These are phyloP conservation scores for Sarotherodon lohbergeri DNA, from an alignment of 2,113 vertebrate species.

Conservation along the genomic window DNA sequence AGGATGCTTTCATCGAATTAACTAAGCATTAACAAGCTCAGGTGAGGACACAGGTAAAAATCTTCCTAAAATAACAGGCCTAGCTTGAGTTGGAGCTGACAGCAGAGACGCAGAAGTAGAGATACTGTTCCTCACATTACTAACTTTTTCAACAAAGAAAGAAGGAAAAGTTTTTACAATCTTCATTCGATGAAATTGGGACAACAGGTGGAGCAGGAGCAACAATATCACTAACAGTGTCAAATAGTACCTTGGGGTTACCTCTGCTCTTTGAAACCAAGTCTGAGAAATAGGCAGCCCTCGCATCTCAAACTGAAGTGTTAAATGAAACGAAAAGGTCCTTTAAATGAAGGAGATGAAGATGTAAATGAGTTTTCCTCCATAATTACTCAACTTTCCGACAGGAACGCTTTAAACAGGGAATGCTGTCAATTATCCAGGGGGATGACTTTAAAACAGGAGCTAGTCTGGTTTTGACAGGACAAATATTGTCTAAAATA, in stretches of 20 bases:
- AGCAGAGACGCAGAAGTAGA: background rate
- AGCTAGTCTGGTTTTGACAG: background rate
- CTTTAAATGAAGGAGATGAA: background rate
- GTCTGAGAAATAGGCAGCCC: background rate
- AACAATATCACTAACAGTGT: background rate
- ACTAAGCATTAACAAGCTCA: background rate
- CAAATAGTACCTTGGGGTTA: background rate
- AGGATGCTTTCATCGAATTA: background rate
- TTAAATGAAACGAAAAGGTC: background rate
- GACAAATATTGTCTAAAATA: background rate
- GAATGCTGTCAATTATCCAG: background rate
- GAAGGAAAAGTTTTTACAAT: accelerated
- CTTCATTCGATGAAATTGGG: background rate
- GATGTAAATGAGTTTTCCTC: background rate
- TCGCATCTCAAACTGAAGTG: background rate
- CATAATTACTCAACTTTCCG: background rate
- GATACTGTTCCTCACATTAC: background rate
- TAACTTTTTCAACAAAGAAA: background rate
- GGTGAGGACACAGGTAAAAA: background rate
- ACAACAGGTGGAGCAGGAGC: background rate
- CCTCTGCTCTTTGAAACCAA: background rate
- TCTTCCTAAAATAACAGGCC: background rate
- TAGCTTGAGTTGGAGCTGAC: background rate
- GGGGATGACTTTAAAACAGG: background rate
- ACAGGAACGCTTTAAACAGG: background rate